Percentiles rank a stretch among this genome's conserved stretches.
Conservation (phyloP, 2,797 vertebrate genomes). For the Aselliscus stoliczkanus region DNA sequence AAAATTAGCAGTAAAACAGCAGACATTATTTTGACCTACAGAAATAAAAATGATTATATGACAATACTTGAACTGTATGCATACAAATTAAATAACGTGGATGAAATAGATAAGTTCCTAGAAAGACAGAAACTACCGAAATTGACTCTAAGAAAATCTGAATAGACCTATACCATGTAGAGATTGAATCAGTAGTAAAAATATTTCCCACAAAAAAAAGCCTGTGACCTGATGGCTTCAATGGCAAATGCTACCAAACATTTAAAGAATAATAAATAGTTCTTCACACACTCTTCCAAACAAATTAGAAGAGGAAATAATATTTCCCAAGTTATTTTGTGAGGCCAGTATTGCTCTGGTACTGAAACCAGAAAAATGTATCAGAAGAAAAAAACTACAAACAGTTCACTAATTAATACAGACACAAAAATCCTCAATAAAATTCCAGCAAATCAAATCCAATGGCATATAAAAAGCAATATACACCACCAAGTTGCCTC, state of each 20-base stretch:
- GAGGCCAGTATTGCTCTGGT: too few species aligned
- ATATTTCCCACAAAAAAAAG: neutral
- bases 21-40: neutral
- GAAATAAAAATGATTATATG: neutral
- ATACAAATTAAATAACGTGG: neutral
- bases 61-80: neutral
- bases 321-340: neutral
- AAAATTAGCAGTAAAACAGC: neutral
- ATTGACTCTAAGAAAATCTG: neutral
- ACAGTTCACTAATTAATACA: too few species aligned
- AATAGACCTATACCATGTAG: neutral
- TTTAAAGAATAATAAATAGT: neutral
- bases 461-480: neutral
- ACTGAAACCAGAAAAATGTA: too few species aligned
- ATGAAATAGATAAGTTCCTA: neutral
- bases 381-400: neutral
- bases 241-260: neutral
- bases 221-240: neutral
- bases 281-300: neutral
- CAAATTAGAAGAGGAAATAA: neutral
- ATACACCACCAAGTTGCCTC: neutral
- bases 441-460: too few species aligned
- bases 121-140: neutral
- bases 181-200: neutral
- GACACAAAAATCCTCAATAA: too few species aligned